Base-by-base conservation (phyloP, 1,140 invertebrate genomes). In the Paralvinella palmiformis region DNA sequence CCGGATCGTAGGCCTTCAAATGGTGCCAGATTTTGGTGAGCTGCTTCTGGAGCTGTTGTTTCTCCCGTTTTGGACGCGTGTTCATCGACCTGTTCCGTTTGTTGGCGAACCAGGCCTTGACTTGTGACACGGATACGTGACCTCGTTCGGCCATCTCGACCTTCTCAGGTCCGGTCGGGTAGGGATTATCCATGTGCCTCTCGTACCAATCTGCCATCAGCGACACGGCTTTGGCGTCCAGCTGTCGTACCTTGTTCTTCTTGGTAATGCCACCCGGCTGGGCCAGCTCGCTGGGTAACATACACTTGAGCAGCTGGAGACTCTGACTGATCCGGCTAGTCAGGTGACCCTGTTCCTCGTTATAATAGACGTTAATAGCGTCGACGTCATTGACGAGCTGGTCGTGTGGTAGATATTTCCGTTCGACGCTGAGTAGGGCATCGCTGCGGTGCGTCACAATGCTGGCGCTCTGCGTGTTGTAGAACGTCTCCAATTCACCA, bases 61-160 rank as follows among this genome's bases (percentile, higher is more conserved):
- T 24, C 55, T 57, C 27, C n/a, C 55, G 55, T 36, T 57, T 57
- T 2, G 55, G 55, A 20, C 33, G 27, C 27, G 55, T 57, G 55
- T 57, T 57, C 29, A 57, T 27, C 27, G 55, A 41, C 7, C 77
- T 60, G 44, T 77, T 78, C 36, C 77, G 59, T 48, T 72, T 77
- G 59, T 79, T 79, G 6, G 76, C 74, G 68, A 79, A 79, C 77
- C 77, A 79, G 15, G 77, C 72, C 52, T 77, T 77, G 13, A 79
- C 77, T 67, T 78, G 75, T 3, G 63, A 62, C 5, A 76, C 58
- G 48, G 60, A 64, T 27, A 79, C 71, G 7, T 70, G 68, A 3
- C 75, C 75, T 44, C 69, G 62, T 17, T 65, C 41, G 17, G 76
- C 75, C 50, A 79, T 33, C 22, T 63, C 36, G 45, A 65, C 36